phyloP scores from a whole-genome alignment of 2,888 invertebrate species.

The Chaetogeoica ovagalla region DNA sequence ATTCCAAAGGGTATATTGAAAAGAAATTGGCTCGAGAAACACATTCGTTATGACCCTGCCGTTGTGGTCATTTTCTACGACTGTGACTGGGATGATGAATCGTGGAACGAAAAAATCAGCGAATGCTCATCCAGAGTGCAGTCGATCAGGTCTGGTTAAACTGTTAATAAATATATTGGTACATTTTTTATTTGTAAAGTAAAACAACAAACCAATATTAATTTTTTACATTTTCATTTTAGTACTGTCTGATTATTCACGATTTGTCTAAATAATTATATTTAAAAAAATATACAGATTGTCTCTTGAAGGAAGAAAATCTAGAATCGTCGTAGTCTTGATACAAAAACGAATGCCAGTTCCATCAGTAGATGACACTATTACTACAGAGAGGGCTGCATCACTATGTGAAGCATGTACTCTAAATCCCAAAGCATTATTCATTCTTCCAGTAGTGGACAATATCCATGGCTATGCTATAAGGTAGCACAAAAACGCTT shows the following conservation, averaged over 20 bases:
- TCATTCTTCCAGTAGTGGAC: constrained; percentile 88
- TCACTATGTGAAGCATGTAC: constrained; percentile 90
- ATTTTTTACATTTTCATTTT: background rate
- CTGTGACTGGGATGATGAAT: constrained; percentile 93
- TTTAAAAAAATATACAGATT: constrained; percentile 62
- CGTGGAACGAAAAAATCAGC: constrained; percentile 92
- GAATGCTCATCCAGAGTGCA: constrained; percentile 91
- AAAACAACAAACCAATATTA: too few species aligned
- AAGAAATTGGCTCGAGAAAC: constrained; percentile 93
- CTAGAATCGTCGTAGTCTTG: constrained; percentile 83
- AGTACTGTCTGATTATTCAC: too few species aligned
- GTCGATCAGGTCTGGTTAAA: constrained; percentile 65
- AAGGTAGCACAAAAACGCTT: constrained; percentile 61
- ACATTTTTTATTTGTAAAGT: background rate
- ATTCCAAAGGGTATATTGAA: constrained; percentile 92
- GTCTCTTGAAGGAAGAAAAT: constrained; percentile 72
- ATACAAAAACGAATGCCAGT: constrained; percentile 79
- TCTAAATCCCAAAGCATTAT: constrained; percentile 87
- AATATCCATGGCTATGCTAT: constrained; percentile 74
- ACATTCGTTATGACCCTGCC: constrained; percentile 85
- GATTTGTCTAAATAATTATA: background rate
- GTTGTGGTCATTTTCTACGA: constrained; percentile 94
- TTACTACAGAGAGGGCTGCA: constrained; percentile 87
- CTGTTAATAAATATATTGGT: background rate
- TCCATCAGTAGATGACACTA: constrained; percentile 79